Percentiles rank a stretch among this genome's conserved stretches.
phyloP scores from a whole-genome alignment of 2,113 vertebrate species.

The Acanthisitta chloris region DNA sequence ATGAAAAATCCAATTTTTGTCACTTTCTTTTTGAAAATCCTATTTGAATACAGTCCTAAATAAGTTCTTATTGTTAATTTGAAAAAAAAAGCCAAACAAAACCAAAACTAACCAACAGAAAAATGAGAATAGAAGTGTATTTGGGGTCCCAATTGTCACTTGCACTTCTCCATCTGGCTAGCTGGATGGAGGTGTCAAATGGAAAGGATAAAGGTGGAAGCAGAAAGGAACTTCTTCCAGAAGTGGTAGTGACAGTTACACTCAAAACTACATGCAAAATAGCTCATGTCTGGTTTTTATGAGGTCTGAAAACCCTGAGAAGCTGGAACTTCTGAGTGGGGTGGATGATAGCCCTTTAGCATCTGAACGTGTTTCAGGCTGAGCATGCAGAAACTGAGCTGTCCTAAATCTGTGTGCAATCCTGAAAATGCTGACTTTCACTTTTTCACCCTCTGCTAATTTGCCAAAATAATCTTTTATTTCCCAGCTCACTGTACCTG shows the following conservation, averaged over 20 bases:
- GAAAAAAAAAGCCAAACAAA: neutral
- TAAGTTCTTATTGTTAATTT: neutral
- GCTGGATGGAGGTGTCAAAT: neutral
- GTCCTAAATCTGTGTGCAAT: neutral
- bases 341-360: neutral
- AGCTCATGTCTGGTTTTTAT: neutral
- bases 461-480: neutral
- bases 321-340: neutral
- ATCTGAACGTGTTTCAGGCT: neutral
- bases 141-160: neutral
- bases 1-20: neutral
- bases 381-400: neutral
- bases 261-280: neutral
- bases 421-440: neutral
- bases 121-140: neutral
- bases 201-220: neutral
- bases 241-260: neutral
- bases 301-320: neutral
- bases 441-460: conserved; percentile 12
- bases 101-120: neutral
- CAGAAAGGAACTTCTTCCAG: neutral
- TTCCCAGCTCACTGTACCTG: neutral
- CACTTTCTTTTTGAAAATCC: neutral
- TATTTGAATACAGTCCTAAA: neutral
- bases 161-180: neutral